Conservation (phyloP, 2,797 vertebrate genomes). For the Megaceryle alcyon region DNA sequence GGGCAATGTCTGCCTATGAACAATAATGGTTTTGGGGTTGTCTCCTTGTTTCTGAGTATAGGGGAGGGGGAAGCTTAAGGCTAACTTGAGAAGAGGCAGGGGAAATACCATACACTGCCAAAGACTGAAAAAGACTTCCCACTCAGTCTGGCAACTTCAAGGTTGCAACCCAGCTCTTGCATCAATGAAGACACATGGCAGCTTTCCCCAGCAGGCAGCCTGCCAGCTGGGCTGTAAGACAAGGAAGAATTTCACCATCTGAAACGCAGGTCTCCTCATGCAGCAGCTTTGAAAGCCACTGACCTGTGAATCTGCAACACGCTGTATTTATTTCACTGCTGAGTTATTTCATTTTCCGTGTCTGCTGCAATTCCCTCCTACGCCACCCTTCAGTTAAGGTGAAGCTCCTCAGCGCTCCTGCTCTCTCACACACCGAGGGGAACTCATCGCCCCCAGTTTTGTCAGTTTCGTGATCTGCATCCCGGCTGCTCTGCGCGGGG, state of each 20-base stretch:
- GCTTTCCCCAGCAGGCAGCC: not conserved
- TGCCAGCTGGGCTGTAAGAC: not conserved
- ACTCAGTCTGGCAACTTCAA: not conserved
- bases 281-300: not conserved
- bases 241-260: fast-evolving
- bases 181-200: fast-evolving
- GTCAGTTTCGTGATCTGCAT: fast-evolving
- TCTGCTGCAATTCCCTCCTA: not conserved
- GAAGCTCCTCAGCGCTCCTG: not conserved
- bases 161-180: not conserved
- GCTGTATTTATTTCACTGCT: fast-evolving
- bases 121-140: not conserved
- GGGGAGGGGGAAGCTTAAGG: not conserved
- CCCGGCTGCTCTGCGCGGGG: not conserved
- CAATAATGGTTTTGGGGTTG: not conserved
- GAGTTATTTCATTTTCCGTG: not conserved
- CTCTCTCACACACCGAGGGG: not conserved
- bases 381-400: fast-evolving
- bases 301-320: not conserved
- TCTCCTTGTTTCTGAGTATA: not conserved
- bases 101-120: not conserved
- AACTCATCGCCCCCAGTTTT: not conserved
- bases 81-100: not conserved
- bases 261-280: fast-evolving
- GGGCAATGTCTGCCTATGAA: fast-evolving